A percentile compares a stretch with the other conserved stretches of the same genome.
phyloP scores from a whole-genome alignment of 1,140 invertebrate species.

The Dufourea novaeangliae region DNA sequence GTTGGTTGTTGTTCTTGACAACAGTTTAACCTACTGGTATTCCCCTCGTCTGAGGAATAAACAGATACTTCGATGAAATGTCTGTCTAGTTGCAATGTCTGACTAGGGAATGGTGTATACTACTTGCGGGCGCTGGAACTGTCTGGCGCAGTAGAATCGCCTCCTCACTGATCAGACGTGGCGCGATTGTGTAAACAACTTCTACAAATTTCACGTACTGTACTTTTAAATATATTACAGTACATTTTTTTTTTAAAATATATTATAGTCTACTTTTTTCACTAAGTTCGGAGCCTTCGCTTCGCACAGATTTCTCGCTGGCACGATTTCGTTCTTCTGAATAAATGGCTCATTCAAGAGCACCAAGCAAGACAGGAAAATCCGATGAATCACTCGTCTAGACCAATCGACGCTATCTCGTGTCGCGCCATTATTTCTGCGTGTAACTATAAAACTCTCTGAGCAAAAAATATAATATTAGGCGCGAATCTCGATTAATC shows the following conservation, averaged over 20 bases:
- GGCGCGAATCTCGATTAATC: background rate
- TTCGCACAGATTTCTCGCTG: background rate
- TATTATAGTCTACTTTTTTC: too few species aligned
- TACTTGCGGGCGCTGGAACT: background rate
- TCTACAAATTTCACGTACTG: too few species aligned
- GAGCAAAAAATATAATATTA: too few species aligned
- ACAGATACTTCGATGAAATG: background rate
- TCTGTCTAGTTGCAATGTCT: background rate
- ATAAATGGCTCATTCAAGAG: conserved; percentile 20
- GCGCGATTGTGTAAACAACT: background rate
- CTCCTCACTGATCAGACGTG: background rate
- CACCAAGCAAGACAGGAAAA: conserved; percentile 22
- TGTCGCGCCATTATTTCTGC: conserved; percentile 44
- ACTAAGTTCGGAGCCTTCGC: background rate
- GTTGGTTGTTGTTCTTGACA: background rate
- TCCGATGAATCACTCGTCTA: conserved; percentile 29
- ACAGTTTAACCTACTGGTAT: background rate
- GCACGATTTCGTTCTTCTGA: background rate
- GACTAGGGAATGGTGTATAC: too few species aligned
- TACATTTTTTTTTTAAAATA: too few species aligned
- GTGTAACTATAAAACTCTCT: too few species aligned
- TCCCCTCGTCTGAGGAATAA: background rate
- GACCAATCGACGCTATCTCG: conserved; percentile 34
- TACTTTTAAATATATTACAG: too few species aligned
- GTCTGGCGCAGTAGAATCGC: background rate